Conservation (phyloP, 1,140 invertebrate genomes). For the Drosophila sproati region DNA sequence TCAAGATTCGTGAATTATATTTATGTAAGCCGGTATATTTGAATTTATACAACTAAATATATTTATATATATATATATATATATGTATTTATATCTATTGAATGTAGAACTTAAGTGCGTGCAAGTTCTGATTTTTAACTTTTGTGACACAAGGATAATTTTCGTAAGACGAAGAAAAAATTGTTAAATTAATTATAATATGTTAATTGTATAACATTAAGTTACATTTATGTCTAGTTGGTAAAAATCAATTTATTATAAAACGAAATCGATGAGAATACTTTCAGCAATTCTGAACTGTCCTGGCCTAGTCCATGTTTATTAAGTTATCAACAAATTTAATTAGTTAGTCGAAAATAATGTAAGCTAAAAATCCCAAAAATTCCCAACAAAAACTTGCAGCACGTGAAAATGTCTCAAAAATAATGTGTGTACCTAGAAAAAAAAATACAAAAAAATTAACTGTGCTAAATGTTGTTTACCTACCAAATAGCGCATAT, state of each 20-base stretch:
- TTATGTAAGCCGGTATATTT: constrained; percentile 61
- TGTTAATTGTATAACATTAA: constrained; percentile 22
- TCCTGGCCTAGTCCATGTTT: not conserved
- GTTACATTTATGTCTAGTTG: constrained; percentile 31
- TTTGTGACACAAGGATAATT: constrained; percentile 26
- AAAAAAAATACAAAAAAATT: constrained; percentile 5
- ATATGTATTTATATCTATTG: constrained; percentile 60
- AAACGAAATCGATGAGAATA: not conserved
- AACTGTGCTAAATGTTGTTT: constrained; percentile 47
- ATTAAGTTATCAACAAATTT: constrained; percentile 12
- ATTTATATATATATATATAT: constrained; percentile 62
- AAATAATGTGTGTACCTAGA: constrained; percentile 63
- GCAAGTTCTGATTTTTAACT: constrained; percentile 46
- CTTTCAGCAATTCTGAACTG: not conserved
- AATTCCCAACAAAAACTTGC: constrained; percentile 41
- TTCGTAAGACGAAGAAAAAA: constrained; percentile 64
- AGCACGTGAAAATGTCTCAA: constrained; percentile 47
- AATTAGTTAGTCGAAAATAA: constrained; percentile 27
- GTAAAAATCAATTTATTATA: constrained; percentile 10
- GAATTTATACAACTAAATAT: constrained; percentile 61
- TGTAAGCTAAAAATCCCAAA: constrained; percentile 14
- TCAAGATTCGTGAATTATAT: constrained; percentile 47
- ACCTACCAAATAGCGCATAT: constrained; percentile 12
- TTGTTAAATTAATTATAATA: constrained; percentile 69
- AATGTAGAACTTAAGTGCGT: constrained; percentile 66